A percentile compares a stretch with the other conserved stretches of the same genome.
phyloP scores from a whole-genome alignment of 2,797 vertebrate species.

The Orestias chungarensis region DNA sequence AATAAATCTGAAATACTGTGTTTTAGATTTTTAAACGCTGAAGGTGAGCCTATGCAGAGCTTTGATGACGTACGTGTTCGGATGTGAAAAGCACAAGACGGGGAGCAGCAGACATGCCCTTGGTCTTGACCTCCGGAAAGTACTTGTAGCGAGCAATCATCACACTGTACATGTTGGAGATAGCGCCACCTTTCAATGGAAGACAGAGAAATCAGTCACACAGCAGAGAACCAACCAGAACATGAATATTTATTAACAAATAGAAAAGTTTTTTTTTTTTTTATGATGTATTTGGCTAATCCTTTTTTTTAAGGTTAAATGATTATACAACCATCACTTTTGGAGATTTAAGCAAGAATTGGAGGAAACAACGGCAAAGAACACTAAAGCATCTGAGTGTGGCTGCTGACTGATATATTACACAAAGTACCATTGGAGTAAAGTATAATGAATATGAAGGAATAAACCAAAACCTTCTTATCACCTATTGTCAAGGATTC shows the following conservation, averaged over 20 bases:
- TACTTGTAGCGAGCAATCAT: conserved; percentile 99
- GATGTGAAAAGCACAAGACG: conserved; percentile 97
- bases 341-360: neutral
- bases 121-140: conserved; percentile 97
- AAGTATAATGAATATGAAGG: neutral
- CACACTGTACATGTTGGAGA: conserved; percentile 99
- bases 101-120: conserved; percentile 97
- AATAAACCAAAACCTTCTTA: neutral
- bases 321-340: neutral
- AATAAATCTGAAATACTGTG: neutral
- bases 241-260: neutral
- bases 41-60: too few species aligned
- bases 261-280: too few species aligned
- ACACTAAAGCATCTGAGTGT: neutral
- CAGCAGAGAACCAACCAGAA: neutral
- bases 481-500: neutral
- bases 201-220: conserved; percentile 27
- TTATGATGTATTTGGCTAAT: too few species aligned
- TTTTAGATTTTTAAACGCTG: neutral
- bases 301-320: neutral
- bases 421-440: neutral
- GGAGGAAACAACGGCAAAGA: too few species aligned
- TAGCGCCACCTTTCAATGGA: conserved; percentile 87
- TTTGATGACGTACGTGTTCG: conserved; percentile 87
- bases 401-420: neutral